Evolutionary conservation across 2,113 vertebrate species (phyloP), one percentile per base, ranked within the genome.

Genomic region (Gymnorhina tibicen): DNA sequence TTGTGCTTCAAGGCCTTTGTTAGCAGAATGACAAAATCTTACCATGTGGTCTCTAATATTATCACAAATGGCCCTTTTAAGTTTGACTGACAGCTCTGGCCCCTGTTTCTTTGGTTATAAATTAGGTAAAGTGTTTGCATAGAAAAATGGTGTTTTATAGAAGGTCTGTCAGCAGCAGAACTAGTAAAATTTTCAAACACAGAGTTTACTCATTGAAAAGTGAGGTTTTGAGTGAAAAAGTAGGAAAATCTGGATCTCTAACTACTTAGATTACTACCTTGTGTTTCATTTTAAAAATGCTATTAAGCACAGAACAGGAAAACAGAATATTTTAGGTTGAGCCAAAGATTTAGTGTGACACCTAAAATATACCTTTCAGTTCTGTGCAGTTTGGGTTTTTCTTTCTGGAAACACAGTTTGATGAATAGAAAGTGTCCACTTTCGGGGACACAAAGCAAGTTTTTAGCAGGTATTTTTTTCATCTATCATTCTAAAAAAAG

Each of bases 21-120:
- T 87, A 85, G 49, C 35, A 46, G 64, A 80, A 92, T 69, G 76
- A 78, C 70, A 92, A 94, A 89, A 46, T 72, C 85, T 81, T 74
- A 83, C 76, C 67, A 62, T 81, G 74, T 47, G 72, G 63, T 85
- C 63, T 89, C 44, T 76, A 41, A 60, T 70, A 64, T 76, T 80
- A 59, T 60, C 85, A 91, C 85, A 94, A 94, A 96, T 72, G 72
- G 42, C 32, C 50, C 72, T 94, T 91, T 96, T 59, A 80, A 79
- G 47, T 93, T 73, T 93, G 85, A 91, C 53, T 89, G 87, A 46
- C 85, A 72, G 83, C 64, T 93, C 53, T 62, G 63, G n/a, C n/a
- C 47, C 52, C 26, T 30, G 26, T 73, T 93, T 56, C 39, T 94
- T 91, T 91, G 47, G 86, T 95, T 89, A 75, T 68, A 60, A 92